A percentile compares a stretch with the other conserved stretches of the same genome.
Conservation (phyloP, 2,797 vertebrate species). For the Otolemur crassicaudatus region DNA sequence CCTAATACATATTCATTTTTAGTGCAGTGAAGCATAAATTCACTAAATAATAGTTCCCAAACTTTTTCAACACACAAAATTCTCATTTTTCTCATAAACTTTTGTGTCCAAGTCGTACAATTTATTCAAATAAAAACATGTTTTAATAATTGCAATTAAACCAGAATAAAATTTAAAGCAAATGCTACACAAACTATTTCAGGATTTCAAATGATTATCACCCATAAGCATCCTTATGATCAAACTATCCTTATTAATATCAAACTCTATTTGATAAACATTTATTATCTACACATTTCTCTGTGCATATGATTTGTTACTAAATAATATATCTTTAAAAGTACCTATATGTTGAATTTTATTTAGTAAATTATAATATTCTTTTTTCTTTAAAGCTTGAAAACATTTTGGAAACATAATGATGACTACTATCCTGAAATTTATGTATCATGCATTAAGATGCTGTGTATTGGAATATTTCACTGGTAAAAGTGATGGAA, state of each 20-base stretch:
- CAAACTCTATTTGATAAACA: constrained; percentile 33
- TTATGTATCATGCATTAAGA: not conserved
- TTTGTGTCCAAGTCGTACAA: not conserved
- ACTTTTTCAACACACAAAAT: not conserved
- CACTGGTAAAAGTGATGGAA: not conserved
- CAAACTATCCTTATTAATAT: not conserved
- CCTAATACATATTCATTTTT: not conserved
- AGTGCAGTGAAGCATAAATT: not conserved
- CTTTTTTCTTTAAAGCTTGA: not conserved
- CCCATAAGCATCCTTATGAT: not conserved
- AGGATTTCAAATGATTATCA: not conserved
- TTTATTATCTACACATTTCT: not conserved
- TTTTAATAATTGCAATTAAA: not conserved
- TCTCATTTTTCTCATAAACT: not conserved
- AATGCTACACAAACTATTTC: not conserved
- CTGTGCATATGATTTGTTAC: not conserved
- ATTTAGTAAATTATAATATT: not conserved
- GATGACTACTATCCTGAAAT: not conserved
- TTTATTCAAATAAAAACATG: not conserved
- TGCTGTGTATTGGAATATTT: not conserved
- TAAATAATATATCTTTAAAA: not conserved
- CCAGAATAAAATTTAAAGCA: not conserved
- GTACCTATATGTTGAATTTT: not conserved
- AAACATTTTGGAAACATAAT: constrained; percentile 9
- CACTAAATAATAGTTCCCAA: not conserved